Evolutionary conservation across 2,113 vertebrate species (phyloP).

Genomic region (Centropus unirufus): DNA sequence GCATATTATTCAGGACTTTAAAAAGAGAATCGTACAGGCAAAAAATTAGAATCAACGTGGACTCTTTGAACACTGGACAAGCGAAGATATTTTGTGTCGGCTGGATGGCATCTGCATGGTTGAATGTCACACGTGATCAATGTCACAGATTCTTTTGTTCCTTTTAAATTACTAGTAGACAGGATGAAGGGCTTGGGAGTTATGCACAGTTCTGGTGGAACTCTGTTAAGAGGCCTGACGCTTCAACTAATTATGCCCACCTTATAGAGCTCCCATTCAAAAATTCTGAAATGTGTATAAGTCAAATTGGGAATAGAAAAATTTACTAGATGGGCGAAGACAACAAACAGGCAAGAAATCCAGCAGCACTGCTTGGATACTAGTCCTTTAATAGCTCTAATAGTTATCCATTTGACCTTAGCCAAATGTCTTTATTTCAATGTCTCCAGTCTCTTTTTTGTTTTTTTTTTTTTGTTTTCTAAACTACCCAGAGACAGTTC

Average conservation of each 20-base stretch:
- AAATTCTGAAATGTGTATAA: neutral
- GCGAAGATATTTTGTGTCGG: neutral
- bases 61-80: neutral
- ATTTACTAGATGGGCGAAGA: neutral
- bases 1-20: neutral
- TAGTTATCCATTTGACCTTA: neutral
- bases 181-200: neutral
- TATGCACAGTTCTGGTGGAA: neutral
- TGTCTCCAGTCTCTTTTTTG: neutral
- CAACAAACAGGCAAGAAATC: neutral
- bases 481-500: neutral
- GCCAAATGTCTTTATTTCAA: neutral
- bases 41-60: neutral
- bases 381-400: neutral
- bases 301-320: neutral
- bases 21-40: neutral
- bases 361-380: neutral
- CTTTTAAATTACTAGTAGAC: neutral
- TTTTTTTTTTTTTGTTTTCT: neutral
- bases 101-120: neutral
- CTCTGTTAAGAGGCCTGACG: neutral
- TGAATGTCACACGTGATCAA: constrained; percentile 34
- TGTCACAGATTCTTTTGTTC: constrained; percentile 32
- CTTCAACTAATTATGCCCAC: neutral
- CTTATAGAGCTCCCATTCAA: neutral